Conservation (phyloP, 2,888 invertebrate species). For the Physocephala rufipes region DNA sequence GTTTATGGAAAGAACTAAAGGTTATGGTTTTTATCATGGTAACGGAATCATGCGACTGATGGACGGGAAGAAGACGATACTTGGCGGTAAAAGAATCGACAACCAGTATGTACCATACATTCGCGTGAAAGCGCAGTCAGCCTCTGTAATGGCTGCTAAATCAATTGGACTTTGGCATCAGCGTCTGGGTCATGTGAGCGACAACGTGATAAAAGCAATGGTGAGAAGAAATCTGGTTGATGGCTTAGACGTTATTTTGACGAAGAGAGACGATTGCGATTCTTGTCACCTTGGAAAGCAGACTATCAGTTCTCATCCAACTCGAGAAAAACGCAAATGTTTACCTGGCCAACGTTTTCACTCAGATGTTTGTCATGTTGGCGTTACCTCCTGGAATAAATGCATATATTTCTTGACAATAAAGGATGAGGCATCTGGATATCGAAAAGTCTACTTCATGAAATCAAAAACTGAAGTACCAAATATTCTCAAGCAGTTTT, state of each 20-base stretch:
- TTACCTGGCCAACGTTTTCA: constrained; percentile 7
- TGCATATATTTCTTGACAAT: constrained; percentile 39
- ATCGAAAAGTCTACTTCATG: constrained; percentile 40
- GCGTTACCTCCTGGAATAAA: not conserved
- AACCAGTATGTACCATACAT: constrained; percentile 33
- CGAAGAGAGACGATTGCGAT: constrained; percentile 7
- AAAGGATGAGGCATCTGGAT: constrained; percentile 39
- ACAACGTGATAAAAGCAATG: not conserved
- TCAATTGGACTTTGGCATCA: not conserved
- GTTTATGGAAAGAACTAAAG: not conserved
- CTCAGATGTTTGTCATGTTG: constrained; percentile 3
- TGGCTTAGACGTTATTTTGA: not conserved
- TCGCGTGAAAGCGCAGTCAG: constrained; percentile 19
- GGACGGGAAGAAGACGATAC: constrained; percentile 1
- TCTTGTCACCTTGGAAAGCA: not conserved
- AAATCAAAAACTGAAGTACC: constrained; percentile 39
- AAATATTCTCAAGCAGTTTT: constrained; percentile 24
- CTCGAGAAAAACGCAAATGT: not conserved
- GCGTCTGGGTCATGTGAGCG: not conserved
- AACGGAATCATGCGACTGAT: constrained; percentile 5
- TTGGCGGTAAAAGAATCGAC: not conserved
- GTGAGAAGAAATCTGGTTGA: not conserved
- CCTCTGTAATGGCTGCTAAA: not conserved
- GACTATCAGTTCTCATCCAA: constrained; percentile 6
- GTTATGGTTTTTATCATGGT: not conserved